Percentiles rank a stretch among this genome's conserved stretches.
These are phyloP conservation scores for Tetramorium simillimum DNA, from an alignment of 1,140 invertebrate genomes.

Conservation along the genomic window DNA sequence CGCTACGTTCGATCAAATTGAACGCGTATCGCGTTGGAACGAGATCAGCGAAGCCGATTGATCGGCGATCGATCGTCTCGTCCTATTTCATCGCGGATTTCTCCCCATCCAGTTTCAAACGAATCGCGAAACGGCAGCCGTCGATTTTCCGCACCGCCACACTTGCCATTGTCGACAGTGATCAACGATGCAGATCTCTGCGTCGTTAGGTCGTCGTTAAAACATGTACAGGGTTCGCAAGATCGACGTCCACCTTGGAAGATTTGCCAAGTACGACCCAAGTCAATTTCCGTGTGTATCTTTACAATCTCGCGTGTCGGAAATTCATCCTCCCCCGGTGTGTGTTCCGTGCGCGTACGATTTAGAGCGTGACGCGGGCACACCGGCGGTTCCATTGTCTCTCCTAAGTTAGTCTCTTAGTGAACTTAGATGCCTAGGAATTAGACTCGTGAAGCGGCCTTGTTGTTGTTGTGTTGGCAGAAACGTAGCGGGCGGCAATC, in stretches of 20 bases:
- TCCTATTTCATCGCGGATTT: neutral
- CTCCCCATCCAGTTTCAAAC: neutral
- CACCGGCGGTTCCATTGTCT: slow-evolving; percentile 77
- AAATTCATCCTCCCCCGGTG: neutral
- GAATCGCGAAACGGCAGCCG: neutral
- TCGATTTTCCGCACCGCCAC: neutral
- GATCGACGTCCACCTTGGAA: neutral
- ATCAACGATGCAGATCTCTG: neutral
- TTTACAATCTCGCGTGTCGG: neutral
- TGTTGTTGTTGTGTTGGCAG: slow-evolving; percentile 87
- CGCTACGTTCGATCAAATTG: neutral
- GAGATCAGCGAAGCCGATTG: neutral
- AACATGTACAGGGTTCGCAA: neutral
- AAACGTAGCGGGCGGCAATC: slow-evolving; percentile 89
- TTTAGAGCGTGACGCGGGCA: neutral
- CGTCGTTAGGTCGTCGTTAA: neutral
- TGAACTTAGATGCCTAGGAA: slow-evolving; percentile 83
- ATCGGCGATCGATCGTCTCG: slow-evolving; percentile 2
- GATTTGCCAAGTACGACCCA: neutral
- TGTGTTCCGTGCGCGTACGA: neutral
- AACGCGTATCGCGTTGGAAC: neutral
- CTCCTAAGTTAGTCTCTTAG: slow-evolving; percentile 79
- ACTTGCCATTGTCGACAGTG: neutral
- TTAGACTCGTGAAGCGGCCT: slow-evolving; percentile 85
- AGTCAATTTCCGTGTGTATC: neutral